These are phyloP conservation scores for Alosa alosa DNA, from an alignment of 2,113 vertebrate genomes.

Conservation along the genomic window DNA sequence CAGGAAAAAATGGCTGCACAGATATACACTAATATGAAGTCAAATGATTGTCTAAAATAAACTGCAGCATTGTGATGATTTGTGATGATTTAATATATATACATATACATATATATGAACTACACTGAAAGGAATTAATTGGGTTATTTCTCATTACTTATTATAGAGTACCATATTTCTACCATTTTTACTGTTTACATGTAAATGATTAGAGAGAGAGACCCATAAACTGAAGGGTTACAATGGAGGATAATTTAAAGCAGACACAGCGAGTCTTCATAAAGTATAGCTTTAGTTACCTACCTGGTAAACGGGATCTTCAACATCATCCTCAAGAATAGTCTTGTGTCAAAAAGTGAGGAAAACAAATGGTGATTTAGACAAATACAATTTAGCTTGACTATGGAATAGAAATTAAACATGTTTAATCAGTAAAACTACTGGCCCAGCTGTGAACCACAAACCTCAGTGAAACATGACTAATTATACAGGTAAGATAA, in stretches of 20 bases:
- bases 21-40: conserved; percentile 67
- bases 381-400: background rate
- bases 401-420: background rate
- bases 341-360: conserved; percentile 81
- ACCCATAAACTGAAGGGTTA: background rate
- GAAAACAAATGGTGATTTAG: conserved; percentile 1
- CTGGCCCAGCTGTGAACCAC: background rate
- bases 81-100: conserved; percentile 21
- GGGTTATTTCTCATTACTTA: background rate
- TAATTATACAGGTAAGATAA: background rate
- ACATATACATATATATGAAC: conserved; percentile 44
- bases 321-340: conserved; percentile 97
- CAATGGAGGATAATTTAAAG: background rate
- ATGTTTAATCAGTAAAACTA: background rate
- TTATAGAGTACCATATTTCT: background rate
- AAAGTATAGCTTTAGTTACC: conserved; percentile 42
- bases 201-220: background rate
- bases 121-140: conserved; percentile 62
- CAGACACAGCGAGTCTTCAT: background rate
- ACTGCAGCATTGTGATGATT: conserved; percentile 56
- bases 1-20: conserved; percentile 66
- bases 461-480: background rate
- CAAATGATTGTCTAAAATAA: conserved; percentile 68
- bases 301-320: conserved; percentile 99
- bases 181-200: background rate